Evolutionary conservation across 2,888 invertebrate genomes (phyloP).

Genomic region (Oscheius sp.): DNA sequence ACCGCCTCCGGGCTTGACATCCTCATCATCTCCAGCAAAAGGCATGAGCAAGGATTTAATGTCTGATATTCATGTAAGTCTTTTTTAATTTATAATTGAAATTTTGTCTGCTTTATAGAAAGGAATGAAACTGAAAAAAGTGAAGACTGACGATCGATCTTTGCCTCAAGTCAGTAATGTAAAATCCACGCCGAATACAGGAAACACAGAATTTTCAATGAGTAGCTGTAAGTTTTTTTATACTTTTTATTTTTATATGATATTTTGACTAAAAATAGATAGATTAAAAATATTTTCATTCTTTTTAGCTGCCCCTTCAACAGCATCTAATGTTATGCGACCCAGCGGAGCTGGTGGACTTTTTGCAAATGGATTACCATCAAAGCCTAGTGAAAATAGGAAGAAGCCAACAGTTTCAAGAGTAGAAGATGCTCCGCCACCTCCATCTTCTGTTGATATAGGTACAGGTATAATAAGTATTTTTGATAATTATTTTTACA

Average conservation of each 20-base stretch:
- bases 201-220: not conserved
- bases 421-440: conserved; percentile 11
- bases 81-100: not conserved
- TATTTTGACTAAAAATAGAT: not conserved
- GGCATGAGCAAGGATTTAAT: conserved; percentile 46
- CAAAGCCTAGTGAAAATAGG: conserved; percentile 66
- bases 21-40: conserved; percentile 33
- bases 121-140: conserved; percentile 17
- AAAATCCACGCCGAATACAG: not conserved
- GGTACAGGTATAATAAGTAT: not conserved
- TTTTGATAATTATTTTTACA: not conserved
- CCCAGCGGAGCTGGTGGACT: conserved; percentile 56
- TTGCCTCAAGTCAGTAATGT: not conserved
- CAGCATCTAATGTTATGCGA: conserved; percentile 28
- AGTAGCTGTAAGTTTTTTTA: too few species aligned
- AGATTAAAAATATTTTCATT: not conserved
- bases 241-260: not conserved
- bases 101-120: conserved; percentile 2
- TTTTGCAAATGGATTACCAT: conserved; percentile 65
- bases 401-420: conserved; percentile 28
- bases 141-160: conserved; percentile 11
- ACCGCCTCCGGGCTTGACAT: conserved; percentile 32
- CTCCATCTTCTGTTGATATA: conserved; percentile 23
- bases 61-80: conserved; percentile 44
- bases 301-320: conserved; percentile 2